Evolutionary conservation across 2,888 invertebrate genomes (phyloP).

Genomic region (Aporophyla lueneburgensis): DNA sequence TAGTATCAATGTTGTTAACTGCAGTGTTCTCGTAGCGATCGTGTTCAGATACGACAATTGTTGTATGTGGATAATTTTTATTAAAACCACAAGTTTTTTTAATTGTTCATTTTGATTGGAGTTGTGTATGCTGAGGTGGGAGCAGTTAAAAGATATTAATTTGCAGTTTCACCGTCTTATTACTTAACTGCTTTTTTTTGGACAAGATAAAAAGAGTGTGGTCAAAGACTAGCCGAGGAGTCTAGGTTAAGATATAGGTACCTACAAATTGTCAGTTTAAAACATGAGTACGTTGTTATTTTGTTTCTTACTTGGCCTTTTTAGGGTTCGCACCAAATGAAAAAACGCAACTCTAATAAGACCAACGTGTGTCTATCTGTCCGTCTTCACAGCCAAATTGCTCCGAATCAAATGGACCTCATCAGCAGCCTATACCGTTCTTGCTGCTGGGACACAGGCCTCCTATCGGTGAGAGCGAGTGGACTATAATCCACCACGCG

Average conservation of each 20-base stretch:
- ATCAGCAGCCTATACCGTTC: too few relatives aligned
- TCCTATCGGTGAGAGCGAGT: too few relatives aligned
- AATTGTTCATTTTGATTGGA: slow-evolving; percentile 30
- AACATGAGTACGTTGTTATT: background rate
- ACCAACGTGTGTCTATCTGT: too few relatives aligned
- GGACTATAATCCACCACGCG: too few relatives aligned
- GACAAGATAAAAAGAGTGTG: background rate
- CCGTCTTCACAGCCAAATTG: too few relatives aligned
- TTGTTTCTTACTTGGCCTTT: background rate
- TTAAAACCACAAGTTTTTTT: slow-evolving; percentile 18
- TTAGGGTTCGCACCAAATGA: too few relatives aligned
- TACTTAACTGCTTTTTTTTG: background rate
- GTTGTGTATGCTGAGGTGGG: slow-evolving; percentile 22
- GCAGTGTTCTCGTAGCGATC: slow-evolving; percentile 48
- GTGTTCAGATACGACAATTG: slow-evolving; percentile 60
- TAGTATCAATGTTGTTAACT: slow-evolving; percentile 52
- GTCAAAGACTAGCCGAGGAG: background rate
- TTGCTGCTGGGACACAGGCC: too few relatives aligned
- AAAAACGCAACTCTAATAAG: too few relatives aligned
- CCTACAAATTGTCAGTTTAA: background rate
- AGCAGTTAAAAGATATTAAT: background rate
- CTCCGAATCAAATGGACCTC: too few relatives aligned
- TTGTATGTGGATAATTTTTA: slow-evolving; percentile 50
- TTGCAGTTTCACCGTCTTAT: background rate
- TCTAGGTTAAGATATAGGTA: background rate